Conservation (phyloP, 2,888 invertebrate genomes). For the Eucera pruinosa region DNA sequence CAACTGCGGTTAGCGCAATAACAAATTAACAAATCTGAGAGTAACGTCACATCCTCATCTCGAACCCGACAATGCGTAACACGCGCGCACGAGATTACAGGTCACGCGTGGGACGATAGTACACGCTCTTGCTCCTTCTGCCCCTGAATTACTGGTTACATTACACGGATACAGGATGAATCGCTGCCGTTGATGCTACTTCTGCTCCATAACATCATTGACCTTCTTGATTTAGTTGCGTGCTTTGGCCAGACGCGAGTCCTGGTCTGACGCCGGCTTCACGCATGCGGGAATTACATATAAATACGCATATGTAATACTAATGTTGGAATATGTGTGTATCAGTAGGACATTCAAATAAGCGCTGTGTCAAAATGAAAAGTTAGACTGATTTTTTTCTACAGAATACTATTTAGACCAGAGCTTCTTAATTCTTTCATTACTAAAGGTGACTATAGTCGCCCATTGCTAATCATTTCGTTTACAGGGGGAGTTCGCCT, state of each 20-base stretch:
- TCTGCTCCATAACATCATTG: slow-evolving; percentile 63
- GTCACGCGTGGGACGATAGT: slow-evolving; percentile 48
- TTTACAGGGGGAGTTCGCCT: no score
- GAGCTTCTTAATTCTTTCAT: no score
- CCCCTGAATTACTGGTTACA: slow-evolving; percentile 56
- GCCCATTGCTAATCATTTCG: no score
- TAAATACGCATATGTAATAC: not conserved
- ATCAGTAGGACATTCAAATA: no score
- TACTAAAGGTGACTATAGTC: no score
- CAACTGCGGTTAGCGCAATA: slow-evolving; percentile 70
- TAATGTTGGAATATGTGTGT: not conserved
- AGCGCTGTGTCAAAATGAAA: no score
- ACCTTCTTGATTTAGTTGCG: slow-evolving; percentile 76
- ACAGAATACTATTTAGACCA: no score
- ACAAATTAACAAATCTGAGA: slow-evolving; percentile 77
- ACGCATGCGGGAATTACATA: not conserved
- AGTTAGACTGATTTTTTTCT: no score
- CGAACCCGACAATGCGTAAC: slow-evolving; percentile 14
- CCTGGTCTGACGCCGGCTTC: not conserved
- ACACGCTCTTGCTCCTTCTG: slow-evolving; percentile 28
- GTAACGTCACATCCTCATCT: slow-evolving; percentile 79
- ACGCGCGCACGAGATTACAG: slow-evolving; percentile 4
- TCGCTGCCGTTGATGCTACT: not conserved
- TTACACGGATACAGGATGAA: slow-evolving; percentile 31
- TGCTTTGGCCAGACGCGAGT: slow-evolving; percentile 35